Base-by-base conservation (phyloP, 2,888 invertebrate genomes). In the Andrena hattorfiana region DNA sequence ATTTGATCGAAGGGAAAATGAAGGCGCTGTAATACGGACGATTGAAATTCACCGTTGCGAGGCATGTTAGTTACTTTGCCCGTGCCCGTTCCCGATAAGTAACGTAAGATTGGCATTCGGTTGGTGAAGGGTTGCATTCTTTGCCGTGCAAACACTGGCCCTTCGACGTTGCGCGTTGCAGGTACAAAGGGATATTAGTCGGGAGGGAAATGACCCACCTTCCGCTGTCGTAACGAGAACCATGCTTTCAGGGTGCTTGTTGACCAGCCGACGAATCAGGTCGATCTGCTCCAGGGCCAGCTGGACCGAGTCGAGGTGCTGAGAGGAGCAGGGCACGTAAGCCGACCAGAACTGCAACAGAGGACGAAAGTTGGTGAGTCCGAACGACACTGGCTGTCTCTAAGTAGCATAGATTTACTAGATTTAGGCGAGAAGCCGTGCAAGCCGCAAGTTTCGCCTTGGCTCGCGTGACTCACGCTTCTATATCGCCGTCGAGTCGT, bases 201-300 rank as follows among this genome's bases (percentile, higher is more conserved):
- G 51, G 48, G 16, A 51, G 13, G 13, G 28, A 26, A 70, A 77
- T 77, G 51, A 30, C 74, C 49, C 66, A 94, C 95, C 94, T 90
- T 94, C 94, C 30, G 94, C 94, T n/a, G 93, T 93, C 13, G 94
- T 93, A 72, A 94, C 95, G 73, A 95, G 93, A 70, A 93, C 92
- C 91, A 95, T 94, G 86, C 93, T 93, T 82, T 94, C 92, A 5
- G 94, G 93, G 90, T 95, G 94, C 89, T 94, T 94, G 71, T 94
- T 94, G 49, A 95, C 94, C 86, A 95, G 94, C 69, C 95, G 94
- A 87, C 95, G 95, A 90, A 96, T 95, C 84, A 95, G 94, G 92
- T 96, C 96, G 81, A 95, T 94, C 91, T 96, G 96, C 85, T 96
- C 95, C 79, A 96, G 92, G 2, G 95, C 95, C 84, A 95, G 93